Conservation (phyloP, 1,140 invertebrate genomes). For the Philaenus spumarius region DNA sequence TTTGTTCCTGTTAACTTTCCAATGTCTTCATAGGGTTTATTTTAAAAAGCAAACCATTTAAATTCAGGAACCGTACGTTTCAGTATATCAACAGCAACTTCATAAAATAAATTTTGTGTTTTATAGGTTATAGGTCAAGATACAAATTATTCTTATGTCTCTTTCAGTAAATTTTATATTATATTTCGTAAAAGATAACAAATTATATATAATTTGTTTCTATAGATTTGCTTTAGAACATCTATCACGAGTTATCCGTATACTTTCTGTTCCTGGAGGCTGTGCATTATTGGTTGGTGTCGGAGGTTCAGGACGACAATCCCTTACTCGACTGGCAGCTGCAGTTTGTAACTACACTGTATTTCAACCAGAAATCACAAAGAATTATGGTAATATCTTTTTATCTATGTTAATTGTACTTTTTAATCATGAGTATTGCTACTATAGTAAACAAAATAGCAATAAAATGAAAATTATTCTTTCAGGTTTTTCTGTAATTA, state of each 20-base stretch:
- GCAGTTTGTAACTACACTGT: slow-evolving; percentile 65
- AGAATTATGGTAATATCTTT: slow-evolving; percentile 56
- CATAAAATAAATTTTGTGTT: no score
- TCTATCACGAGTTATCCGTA: slow-evolving; percentile 76
- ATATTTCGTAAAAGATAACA: no score
- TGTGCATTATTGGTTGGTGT: slow-evolving; percentile 75
- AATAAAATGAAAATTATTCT: background rate
- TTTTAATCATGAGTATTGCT: background rate
- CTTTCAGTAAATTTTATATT: no score
- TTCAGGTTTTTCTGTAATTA: background rate
- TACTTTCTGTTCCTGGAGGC: slow-evolving; percentile 73
- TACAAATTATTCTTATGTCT: no score
- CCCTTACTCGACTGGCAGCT: slow-evolving; percentile 66
- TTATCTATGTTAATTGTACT: no score
- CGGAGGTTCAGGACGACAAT: slow-evolving; percentile 83
- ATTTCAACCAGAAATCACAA: slow-evolving; percentile 84
- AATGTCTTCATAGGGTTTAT: no score
- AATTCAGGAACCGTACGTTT: no score
- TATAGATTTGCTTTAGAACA: slow-evolving; percentile 77
- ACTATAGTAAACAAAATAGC: background rate
- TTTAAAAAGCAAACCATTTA: no score
- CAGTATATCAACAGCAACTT: no score
- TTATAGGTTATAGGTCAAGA: no score
- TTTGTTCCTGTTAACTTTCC: no score
- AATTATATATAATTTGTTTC: no score